These are phyloP conservation scores for Onychomys leucogaster DNA, from an alignment of 2,797 vertebrate species.

Conservation along the genomic window DNA sequence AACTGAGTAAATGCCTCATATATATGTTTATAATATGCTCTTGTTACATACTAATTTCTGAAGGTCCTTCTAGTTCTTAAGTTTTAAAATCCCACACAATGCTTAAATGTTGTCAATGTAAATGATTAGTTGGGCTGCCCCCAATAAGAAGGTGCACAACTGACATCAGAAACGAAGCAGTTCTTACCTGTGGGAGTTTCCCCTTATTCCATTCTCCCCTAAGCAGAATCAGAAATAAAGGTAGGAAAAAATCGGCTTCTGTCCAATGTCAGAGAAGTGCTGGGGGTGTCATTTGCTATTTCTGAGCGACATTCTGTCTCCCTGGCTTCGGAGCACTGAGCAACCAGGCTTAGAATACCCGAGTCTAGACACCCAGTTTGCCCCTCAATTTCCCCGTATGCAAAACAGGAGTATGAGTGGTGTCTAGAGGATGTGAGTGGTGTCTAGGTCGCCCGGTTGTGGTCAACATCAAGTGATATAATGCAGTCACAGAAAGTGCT, in stretches of 20 bases:
- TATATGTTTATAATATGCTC: not conserved
- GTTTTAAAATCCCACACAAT: not conserved
- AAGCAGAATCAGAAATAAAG: slow-evolving; percentile 53
- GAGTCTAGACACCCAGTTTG: not conserved
- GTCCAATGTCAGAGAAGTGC: slow-evolving; percentile 33
- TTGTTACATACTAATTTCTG: slow-evolving; percentile 34
- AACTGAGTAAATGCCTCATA: slow-evolving; percentile 19
- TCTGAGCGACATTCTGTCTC: slow-evolving; percentile 4
- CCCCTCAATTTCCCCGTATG: slow-evolving; percentile 38
- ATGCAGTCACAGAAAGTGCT: slow-evolving; percentile 8
- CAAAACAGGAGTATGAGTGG: slow-evolving; percentile 29
- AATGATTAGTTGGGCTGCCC: not conserved
- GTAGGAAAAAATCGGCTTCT: slow-evolving; percentile 22
- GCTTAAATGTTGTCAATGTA: not conserved
- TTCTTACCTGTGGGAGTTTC: slow-evolving; percentile 18
- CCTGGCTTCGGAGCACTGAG: not conserved
- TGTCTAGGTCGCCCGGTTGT: not conserved
- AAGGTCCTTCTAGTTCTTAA: slow-evolving; percentile 24
- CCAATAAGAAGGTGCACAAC: not conserved
- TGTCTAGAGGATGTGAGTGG: slow-evolving; percentile 2
- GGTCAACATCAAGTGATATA: not conserved
- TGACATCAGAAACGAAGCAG: slow-evolving; percentile 15
- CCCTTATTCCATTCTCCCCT: not conserved
- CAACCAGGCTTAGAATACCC: not conserved
- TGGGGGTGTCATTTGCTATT: not conserved